These are phyloP conservation scores for Torymus tubicola DNA, from an alignment of 2,888 invertebrate genomes.

Conservation along the genomic window DNA sequence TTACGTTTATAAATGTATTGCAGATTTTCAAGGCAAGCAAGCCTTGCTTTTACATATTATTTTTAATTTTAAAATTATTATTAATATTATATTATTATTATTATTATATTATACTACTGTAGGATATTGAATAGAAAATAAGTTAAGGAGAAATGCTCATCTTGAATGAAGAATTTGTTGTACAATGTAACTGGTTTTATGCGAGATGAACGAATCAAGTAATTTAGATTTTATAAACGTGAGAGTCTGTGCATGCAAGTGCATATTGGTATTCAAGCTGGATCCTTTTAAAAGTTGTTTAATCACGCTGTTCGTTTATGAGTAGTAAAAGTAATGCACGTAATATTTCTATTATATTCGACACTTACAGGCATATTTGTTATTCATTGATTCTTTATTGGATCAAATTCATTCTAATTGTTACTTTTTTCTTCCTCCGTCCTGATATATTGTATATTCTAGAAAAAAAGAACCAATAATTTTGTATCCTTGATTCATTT, in stretches of 20 bases:
- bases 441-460: slow-evolving; percentile 52
- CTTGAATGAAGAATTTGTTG: slow-evolving; percentile 56
- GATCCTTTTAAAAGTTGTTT: slow-evolving; percentile 51
- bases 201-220: slow-evolving; percentile 58
- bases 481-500: slow-evolving; percentile 58
- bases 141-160: slow-evolving; percentile 52
- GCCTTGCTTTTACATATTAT: slow-evolving; percentile 54
- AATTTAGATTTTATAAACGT: slow-evolving; percentile 58
- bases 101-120: slow-evolving; percentile 52
- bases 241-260: slow-evolving; percentile 51
- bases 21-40: slow-evolving; percentile 53
- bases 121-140: slow-evolving; percentile 53
- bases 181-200: slow-evolving; percentile 58
- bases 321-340: slow-evolving; percentile 47
- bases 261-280: slow-evolving; percentile 48
- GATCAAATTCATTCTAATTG: slow-evolving; percentile 48
- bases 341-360: slow-evolving; percentile 52
- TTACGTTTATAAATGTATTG: slow-evolving; percentile 59
- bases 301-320: slow-evolving; percentile 24
- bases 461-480: slow-evolving; percentile 42
- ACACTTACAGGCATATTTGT: slow-evolving; percentile 46
- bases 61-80: slow-evolving; percentile 42
- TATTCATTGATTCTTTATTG: slow-evolving; percentile 47
- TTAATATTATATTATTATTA: slow-evolving; percentile 48
- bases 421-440: slow-evolving; percentile 54